Conservation (phyloP, 2,113 vertebrate species). For the Ardeotis arabs region DNA sequence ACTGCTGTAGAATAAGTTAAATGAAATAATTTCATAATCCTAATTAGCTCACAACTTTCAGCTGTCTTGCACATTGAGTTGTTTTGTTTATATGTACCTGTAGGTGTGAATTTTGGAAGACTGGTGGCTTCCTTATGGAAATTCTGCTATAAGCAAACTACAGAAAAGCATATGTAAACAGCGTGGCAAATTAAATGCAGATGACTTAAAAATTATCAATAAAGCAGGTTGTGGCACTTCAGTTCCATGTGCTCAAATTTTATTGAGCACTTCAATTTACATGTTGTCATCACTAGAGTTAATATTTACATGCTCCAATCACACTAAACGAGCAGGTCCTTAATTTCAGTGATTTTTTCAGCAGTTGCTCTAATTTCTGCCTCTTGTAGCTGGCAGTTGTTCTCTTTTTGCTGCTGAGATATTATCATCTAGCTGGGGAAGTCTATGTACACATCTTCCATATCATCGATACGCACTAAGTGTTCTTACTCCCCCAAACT, state of each 20-base stretch:
- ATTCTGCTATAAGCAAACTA: neutral
- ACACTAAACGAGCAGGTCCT: conserved; percentile 63
- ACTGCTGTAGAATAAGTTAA: neutral
- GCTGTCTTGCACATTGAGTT: neutral
- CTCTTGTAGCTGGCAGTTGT: conserved; percentile 51
- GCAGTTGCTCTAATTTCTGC: conserved; percentile 61
- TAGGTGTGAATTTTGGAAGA: neutral
- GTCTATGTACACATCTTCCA: neutral
- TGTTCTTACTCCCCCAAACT: neutral
- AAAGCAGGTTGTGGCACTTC: conserved; percentile 57
- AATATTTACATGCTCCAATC: conserved; percentile 73
- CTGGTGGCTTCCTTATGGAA: neutral
- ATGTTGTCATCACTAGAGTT: conserved; percentile 65
- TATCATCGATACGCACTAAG: neutral
- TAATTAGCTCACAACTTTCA: neutral
- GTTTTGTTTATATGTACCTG: neutral
- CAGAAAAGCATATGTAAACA: neutral
- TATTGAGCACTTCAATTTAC: conserved; percentile 65
- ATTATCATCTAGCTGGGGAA: neutral
- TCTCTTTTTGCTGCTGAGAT: neutral
- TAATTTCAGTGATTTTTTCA: conserved; percentile 64
- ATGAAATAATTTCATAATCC: neutral
- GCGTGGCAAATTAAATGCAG: conserved; percentile 13
- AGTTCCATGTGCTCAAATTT: conserved; percentile 45
- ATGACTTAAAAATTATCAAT: conserved; percentile 43